Evolutionary conservation across 2,113 vertebrate genomes (phyloP).

Genomic region (Chloropsis hardwickii): DNA sequence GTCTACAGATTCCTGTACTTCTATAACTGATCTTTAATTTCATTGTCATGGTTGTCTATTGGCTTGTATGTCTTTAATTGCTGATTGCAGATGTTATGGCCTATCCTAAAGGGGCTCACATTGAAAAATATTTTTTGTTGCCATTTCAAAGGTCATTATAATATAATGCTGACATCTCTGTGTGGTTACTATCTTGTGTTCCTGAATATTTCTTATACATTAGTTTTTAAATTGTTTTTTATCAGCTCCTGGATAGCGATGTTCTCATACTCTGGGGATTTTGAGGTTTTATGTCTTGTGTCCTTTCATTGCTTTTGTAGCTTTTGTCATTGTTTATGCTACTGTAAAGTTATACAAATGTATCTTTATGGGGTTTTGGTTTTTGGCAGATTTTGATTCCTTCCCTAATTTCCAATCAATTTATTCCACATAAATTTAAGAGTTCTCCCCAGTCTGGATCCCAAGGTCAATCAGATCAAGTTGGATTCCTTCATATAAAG

Average conservation of each 20-base stretch:
- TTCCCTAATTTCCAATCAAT: not conserved
- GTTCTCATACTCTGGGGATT: not conserved
- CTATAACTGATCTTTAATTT: not conserved
- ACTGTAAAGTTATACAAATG: not conserved
- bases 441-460: fast-evolving
- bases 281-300: not conserved
- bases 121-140: not conserved
- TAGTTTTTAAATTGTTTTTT: not conserved
- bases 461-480: not conserved
- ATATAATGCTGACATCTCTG: not conserved
- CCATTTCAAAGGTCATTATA: not conserved
- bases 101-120: not conserved
- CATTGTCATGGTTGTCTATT: not conserved
- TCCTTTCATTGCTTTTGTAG: not conserved
- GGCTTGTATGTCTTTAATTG: not conserved
- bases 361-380: not conserved
- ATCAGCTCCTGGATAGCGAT: not conserved
- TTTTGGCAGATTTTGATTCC: not conserved
- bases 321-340: not conserved
- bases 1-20: not conserved
- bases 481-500: not conserved
- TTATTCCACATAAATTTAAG: not conserved
- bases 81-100: not conserved
- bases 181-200: not conserved
- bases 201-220: not conserved